Percentiles rank a stretch among this genome's conserved stretches.
Conservation (phyloP, 2,113 vertebrate genomes). For the Falco punctatus region DNA sequence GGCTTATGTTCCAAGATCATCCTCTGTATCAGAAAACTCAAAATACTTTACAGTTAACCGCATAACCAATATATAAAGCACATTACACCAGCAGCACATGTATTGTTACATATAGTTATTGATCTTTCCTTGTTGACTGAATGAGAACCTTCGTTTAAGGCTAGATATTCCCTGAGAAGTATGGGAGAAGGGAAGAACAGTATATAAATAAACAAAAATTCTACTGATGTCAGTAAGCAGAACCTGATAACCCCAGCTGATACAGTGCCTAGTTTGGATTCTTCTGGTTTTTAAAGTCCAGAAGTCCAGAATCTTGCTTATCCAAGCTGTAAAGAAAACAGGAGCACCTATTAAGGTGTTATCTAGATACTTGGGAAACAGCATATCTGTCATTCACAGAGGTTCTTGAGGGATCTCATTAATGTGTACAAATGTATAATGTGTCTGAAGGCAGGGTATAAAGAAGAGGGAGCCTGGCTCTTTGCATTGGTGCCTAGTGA, state of each 20-base stretch:
- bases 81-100: not conserved
- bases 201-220: not conserved
- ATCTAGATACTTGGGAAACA: not conserved
- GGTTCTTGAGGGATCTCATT: not conserved
- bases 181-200: not conserved
- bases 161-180: not conserved
- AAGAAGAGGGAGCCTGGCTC: not conserved
- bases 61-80: not conserved
- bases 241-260: not conserved
- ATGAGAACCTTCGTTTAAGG: not conserved
- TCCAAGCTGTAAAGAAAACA: not conserved
- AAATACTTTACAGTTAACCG: not conserved
- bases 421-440: not conserved
- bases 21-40: not conserved
- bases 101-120: constrained; percentile 8
- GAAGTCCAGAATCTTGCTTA: not conserved
- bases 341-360: not conserved
- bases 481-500: not conserved
- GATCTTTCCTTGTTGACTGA: constrained; percentile 13
- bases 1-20: not conserved
- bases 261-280: not conserved
- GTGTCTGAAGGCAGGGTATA: not conserved
- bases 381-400: not conserved
- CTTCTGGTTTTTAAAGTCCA: not conserved
- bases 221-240: not conserved